These are phyloP conservation scores for Bugula neritina DNA, from an alignment of 2,888 invertebrate species.

Conservation along the genomic window DNA sequence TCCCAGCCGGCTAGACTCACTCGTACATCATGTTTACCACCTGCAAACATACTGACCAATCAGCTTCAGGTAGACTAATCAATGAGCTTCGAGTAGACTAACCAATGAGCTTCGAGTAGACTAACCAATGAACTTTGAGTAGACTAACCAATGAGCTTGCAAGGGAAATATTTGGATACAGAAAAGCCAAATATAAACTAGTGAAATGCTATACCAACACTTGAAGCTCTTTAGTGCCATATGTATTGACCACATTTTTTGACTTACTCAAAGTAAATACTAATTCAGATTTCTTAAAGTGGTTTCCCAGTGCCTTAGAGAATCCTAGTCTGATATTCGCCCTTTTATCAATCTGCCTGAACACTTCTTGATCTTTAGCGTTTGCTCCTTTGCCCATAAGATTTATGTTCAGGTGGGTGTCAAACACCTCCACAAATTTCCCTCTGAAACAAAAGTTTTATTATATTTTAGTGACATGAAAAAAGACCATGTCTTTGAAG, in stretches of 20 bases:
- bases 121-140: too few relatives aligned
- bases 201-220: too few relatives aligned
- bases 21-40: neutral
- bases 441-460: conserved; percentile 1
- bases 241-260: too few relatives aligned
- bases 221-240: too few relatives aligned
- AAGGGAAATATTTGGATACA: too few relatives aligned
- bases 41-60: too few relatives aligned
- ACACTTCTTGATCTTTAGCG: neutral
- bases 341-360: conserved; percentile 18
- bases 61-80: too few relatives aligned
- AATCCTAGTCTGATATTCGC: neutral
- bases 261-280: conserved; percentile 11
- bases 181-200: too few relatives aligned
- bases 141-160: too few relatives aligned
- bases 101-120: too few relatives aligned
- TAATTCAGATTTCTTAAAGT: conserved; percentile 10
- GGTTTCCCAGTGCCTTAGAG: neutral
- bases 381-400: conserved; percentile 1
- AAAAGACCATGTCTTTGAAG: neutral
- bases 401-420: neutral
- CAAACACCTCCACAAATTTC: conserved; percentile 10
- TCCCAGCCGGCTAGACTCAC: conserved; percentile 5
- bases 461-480: neutral
- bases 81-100: too few relatives aligned